Evolutionary conservation across 2,797 vertebrate species (phyloP), one percentile per base, ranked within the genome.

Genomic region (Poeciliopsis presidionis): DNA sequence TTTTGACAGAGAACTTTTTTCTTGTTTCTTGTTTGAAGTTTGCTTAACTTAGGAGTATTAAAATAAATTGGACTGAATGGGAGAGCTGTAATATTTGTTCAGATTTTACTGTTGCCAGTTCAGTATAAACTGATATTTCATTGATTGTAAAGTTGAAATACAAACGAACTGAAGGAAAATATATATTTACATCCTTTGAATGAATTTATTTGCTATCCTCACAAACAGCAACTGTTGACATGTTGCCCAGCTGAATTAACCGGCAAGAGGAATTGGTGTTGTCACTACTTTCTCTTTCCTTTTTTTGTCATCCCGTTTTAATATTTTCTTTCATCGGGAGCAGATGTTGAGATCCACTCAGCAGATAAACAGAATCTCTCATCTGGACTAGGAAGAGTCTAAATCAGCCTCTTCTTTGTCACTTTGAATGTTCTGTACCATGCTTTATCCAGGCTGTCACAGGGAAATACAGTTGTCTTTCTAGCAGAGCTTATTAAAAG

Each of bases 261-360:
- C 49, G 65, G 53, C 70, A 74, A 76, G 72, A 87, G 86, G 70
- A 88, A 90, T 91, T 81, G 87, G 75, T 39, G 49, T 69, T 76
- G 80, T 83, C 79, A 72, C 84, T 72, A 85, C 78, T 89, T 89
- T 79, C 71, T n/a, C 59, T 53, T 55, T 28, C 65, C 30, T 79
- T 81, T 86, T 61, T 33, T 81, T 84, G 72, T 69, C 69, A 81
- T 88, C 78, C 79, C 82, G 69, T 90, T 88, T 87, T 87, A 80
- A 80, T 90, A 81, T 75, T 65, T 73, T 74, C 84, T 90, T 91
- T 92, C 86, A 91, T 91, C 86, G 70, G 75, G 76, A 91, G 83
- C 93, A 93, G 90, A 93, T 91, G 91, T 84, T 89, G 85, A 91
- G 87, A 90, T 92, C 88, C 86, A 90, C 89, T 93, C 88, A 88